Evolutionary conservation across 2,888 invertebrate genomes (phyloP), one percentile per base, ranked within the genome.

Genomic region (Agrotis puta): DNA sequence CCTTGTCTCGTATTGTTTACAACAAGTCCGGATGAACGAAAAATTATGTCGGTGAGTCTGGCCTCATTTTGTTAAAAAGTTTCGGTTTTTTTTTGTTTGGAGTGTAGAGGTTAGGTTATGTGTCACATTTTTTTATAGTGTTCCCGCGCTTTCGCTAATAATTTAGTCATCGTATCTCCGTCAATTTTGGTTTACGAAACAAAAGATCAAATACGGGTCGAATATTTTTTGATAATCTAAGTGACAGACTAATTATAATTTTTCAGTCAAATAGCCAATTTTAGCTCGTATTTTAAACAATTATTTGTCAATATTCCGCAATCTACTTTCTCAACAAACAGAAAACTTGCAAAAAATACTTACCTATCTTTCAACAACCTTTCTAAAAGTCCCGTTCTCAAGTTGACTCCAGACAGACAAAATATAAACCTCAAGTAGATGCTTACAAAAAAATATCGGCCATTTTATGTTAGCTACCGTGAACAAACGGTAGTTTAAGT

Each of bases 361-460:
- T 13, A 33, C 9, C 27, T 27, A 27, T 27, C 27, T 56, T 56
- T 39, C 9, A 56, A 54, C 3, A 2, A 4, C 2, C 14, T 43
- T 7, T 0, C 0, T 16, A 61, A 27, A 64, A 2, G 7, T 18
- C 7, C 20, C 39, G 22, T 27, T 62, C 11, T 27, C 27, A 66
- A 43, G 45, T 51, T 11, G 20, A 53, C 56, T 64, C 53, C 54
- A 65, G 39, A 9, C 39, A 39, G 39, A 39, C 11, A 70, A 71
- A 79, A 65, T 62, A 71, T 45, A n/a, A 45, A 43, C 64, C 64
- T 80, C 74, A 73, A 83, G 81, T 75, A 39, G n/a, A 0, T 2
- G 0, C 16, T n/a, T 20, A 27, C 47, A 48, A 63, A 75, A 81
- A 76, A 64, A 24, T 22, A 43, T 27, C 45, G 2, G 7, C 45